Evolutionary conservation across 2,797 vertebrate genomes (phyloP).

Genomic region (Catostomus latipinnis): DNA sequence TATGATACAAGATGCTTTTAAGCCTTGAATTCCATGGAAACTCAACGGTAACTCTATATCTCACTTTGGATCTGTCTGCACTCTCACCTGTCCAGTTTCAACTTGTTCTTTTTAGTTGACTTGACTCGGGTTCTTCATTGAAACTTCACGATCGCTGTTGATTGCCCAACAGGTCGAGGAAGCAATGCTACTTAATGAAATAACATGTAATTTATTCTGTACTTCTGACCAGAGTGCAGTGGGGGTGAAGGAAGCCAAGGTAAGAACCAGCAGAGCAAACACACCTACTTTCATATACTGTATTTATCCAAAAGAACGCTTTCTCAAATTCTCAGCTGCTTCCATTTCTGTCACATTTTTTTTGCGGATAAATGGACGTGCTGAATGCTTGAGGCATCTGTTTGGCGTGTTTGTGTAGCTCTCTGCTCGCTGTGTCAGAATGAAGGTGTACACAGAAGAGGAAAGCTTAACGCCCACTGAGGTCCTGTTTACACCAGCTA

Average conservation of each 20-base stretch:
- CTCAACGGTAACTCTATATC: slow-evolving; percentile 45
- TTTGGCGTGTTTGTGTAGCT: slow-evolving; percentile 60
- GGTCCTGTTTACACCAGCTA: too few relatives aligned
- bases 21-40: slow-evolving; percentile 68
- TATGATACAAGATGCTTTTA: not conserved
- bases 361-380: slow-evolving; percentile 49
- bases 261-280: slow-evolving; percentile 65
- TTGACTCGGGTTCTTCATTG: slow-evolving; percentile 78
- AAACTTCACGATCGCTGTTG: slow-evolving; percentile 85
- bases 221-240: slow-evolving; percentile 86
- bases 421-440: slow-evolving; percentile 52
- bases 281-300: slow-evolving; percentile 42
- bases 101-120: slow-evolving; percentile 78
- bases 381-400: slow-evolving; percentile 54
- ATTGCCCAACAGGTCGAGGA: slow-evolving; percentile 87
- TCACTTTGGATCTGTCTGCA: slow-evolving; percentile 69
- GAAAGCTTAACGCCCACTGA: slow-evolving; percentile 46
- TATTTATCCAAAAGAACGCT: slow-evolving; percentile 49
- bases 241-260: slow-evolving; percentile 83
- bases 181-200: slow-evolving; percentile 87
- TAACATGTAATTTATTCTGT: slow-evolving; percentile 87
- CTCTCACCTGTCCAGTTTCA: slow-evolving; percentile 77
- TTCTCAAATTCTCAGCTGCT: slow-evolving; percentile 60
- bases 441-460: slow-evolving; percentile 54
- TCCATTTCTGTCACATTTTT: slow-evolving; percentile 51